Evolutionary conservation across 23 tunicate species (phyloP), one percentile per base, ranked within the genome.

Genomic region (Clavelina lepadiformis): DNA sequence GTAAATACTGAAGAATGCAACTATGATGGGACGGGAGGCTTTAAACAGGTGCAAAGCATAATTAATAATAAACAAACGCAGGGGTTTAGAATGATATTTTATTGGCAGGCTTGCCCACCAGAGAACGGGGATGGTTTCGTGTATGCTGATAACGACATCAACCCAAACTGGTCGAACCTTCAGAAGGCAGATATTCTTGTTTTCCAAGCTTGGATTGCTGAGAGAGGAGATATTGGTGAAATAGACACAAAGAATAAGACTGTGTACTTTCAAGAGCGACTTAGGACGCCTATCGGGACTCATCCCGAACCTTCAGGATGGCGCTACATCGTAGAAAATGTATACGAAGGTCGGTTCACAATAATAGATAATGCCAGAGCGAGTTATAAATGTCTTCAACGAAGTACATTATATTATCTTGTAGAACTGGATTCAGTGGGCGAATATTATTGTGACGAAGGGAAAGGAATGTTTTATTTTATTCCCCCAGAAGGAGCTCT

Each of bases 231-330:
- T 5, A 56, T 80, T 30, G 49, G 38, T 15, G 31, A 35, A 7
- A 51, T 80, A 22, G 37, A 36, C 28, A 21, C 27, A 28, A 52
- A 27, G 29, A 49, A 80, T 28, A 53, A 56, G n/a, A 49, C 35
- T 33, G 72, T 80, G 3, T 30, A 41, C 7, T 80, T 80, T 33
- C 53, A 53, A 63, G 27, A 28, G 5, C 68, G 46, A 22, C 58
- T 71, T 2, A 58, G 68, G 15, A 37, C 32, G 19, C 69, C 87
- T 0, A 46, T 80, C n/a, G 87, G 87, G 24, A 41, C 31, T 29
- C 78, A 71, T 21, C 87, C 87, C n/a, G 30, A 38, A 25, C 78
- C 87, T 2, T 80, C 87, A 26, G 87, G 87, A 24, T 80, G 57
- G 38, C 52, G 87, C 3, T 80, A 69, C 64, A 52, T 80, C 15